Base-by-base conservation (phyloP, 2,797 vertebrate species). In the Bovichtus diacanthus region DNA sequence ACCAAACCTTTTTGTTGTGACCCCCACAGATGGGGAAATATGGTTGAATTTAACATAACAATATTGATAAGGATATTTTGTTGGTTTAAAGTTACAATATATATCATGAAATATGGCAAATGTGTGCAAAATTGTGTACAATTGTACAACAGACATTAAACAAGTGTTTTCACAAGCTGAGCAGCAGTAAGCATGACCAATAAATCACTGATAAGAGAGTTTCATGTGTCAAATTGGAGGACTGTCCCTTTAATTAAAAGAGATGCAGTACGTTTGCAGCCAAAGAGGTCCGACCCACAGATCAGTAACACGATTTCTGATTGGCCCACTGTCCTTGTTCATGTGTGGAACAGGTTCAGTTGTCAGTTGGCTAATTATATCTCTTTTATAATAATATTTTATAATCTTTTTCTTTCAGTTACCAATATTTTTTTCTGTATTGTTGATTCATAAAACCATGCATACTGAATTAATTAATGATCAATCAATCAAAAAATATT, bases 171-270 rank as follows among this genome's bases (percentile, higher is more conserved):
- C 15, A 49, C 16, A 47, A n/a, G 25, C 16, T 23, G 12, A 58
- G n/a, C 3, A 15, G 44, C 31, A 25, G 43, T 8, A 19, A 38
- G 3, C 43, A 27, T n/a, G 16, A 27, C 6, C 6, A 19, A 10
- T n/a, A 18, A 55, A 55, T 25, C 53, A 50, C 53, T 29, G 53
- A 18, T 51, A 43, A 0, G 4, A 13, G 16, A 13, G 16, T 50
- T 38, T 4, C 27, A 15, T 34, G 5, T 31, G 8, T 38, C 25
- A 19, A n/a, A 27, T 9, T 38, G 21, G 4, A 39, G 8, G 27
- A 58, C 39, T 61, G 51, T 58, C 18, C 25, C 49, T 63, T 68
- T 47, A 36, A 67, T 72, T 43, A 21, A 7, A 70, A 51, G 8
- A 64, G 49, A n/a, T 4, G 9, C 16, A 49, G 0, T 59, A 60